Percentiles rank a stretch among this genome's conserved stretches.
These are phyloP conservation scores for Eudyptes chrysolophus DNA, from an alignment of 2,113 vertebrate species.

Conservation along the genomic window DNA sequence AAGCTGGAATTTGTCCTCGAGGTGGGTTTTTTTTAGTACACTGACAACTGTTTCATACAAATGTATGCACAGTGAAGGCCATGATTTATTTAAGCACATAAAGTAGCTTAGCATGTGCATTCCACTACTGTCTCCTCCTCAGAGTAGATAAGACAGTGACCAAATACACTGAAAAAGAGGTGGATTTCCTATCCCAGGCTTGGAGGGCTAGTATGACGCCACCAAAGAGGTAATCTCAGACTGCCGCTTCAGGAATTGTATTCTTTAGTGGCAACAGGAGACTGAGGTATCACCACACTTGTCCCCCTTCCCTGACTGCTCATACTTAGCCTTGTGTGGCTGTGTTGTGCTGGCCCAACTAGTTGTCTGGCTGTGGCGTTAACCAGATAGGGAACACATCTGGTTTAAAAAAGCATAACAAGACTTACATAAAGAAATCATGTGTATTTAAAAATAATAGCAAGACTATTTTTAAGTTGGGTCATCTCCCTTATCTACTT, in stretches of 20 bases:
- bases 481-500: neutral
- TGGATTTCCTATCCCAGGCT: neutral
- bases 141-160: neutral
- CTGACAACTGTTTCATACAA: neutral
- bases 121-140: neutral
- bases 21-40: neutral
- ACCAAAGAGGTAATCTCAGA: neutral
- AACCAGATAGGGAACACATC: neutral
- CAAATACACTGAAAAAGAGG: neutral
- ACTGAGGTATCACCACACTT: neutral
- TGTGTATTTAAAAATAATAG: neutral
- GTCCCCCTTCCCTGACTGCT: neutral
- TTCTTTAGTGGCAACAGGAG: neutral
- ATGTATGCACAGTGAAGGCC: neutral
- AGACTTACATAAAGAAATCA: neutral
- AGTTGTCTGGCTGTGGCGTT: neutral
- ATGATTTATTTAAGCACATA: neutral
- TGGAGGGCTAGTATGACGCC: neutral
- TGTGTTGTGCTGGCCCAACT: neutral
- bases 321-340: neutral
- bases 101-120: neutral
- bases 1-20: neutral
- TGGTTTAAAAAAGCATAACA: neutral
- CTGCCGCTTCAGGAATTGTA: neutral
- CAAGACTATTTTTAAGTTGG: neutral